Evolutionary conservation across 2,888 invertebrate genomes (phyloP).

Genomic region (Cyaniris semiargus): DNA sequence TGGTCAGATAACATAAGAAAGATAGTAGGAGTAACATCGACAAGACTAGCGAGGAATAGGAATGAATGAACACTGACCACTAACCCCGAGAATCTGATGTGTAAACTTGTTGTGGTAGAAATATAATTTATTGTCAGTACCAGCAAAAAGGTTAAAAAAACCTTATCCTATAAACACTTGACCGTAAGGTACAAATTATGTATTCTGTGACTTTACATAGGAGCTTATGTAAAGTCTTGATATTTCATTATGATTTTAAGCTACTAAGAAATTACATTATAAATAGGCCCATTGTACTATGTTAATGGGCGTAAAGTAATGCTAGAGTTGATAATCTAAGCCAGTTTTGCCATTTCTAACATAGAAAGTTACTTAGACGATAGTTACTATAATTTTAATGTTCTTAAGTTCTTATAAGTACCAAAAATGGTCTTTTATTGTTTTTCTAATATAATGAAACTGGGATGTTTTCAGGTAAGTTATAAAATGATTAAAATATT

Average conservation of each 20-base stretch:
- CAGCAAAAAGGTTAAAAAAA: too few species aligned
- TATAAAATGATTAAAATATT: neutral
- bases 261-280: neutral
- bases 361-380: neutral
- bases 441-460: neutral
- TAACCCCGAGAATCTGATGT: too few species aligned
- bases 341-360: neutral
- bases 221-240: neutral
- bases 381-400: conserved; percentile 1
- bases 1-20: too few species aligned
- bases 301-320: neutral
- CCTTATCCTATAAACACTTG: too few species aligned
- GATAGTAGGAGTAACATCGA: too few species aligned
- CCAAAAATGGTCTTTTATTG: conserved; percentile 11
- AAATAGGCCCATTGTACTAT: neutral
- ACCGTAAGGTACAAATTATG: too few species aligned
- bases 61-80: too few species aligned
- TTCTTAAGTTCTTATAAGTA: neutral
- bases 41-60: too few species aligned
- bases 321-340: neutral
- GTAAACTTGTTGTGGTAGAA: too few species aligned
- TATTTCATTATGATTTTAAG: neutral
- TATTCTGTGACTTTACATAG: too few species aligned
- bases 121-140: too few species aligned
- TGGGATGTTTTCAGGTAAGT: conserved; percentile 21